A percentile compares a stretch with the other conserved stretches of the same genome.
phyloP scores from a whole-genome alignment of 2,888 invertebrate genomes.

The Drosophila rellima region DNA sequence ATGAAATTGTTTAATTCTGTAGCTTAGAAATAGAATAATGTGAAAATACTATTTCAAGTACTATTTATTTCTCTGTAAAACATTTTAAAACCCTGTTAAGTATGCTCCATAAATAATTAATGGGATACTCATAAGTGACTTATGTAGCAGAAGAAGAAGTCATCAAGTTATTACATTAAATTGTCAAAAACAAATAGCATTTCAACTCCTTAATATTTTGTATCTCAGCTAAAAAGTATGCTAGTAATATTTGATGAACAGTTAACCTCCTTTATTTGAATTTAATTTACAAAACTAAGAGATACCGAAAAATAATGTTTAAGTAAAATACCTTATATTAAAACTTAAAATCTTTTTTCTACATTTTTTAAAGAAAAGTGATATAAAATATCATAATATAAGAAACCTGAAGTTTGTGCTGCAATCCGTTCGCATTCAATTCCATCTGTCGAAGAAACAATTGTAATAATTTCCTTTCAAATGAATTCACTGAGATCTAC shows the following conservation, averaged over 20 bases:
- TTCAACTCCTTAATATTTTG: not conserved
- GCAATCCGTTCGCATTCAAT: not conserved
- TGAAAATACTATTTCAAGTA: not conserved
- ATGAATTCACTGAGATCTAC: slow-evolving; percentile 27
- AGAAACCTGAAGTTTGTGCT: not conserved
- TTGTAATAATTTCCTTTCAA: slow-evolving; percentile 19
- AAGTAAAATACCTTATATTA: too few species aligned
- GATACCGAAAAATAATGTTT: too few species aligned
- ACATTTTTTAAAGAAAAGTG: too few species aligned
- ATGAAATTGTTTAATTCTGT: slow-evolving; percentile 3
- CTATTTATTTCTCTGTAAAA: not conserved
- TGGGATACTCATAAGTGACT: too few species aligned
- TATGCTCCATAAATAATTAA: not conserved
- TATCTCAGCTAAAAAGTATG: not conserved
- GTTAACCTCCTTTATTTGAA: too few species aligned
- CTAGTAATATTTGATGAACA: not conserved
- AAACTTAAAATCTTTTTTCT: too few species aligned
- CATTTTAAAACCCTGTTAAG: not conserved
- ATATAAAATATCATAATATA: too few species aligned
- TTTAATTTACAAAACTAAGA: too few species aligned
- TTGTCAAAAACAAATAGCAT: too few species aligned
- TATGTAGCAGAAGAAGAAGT: not conserved
- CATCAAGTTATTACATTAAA: not conserved
- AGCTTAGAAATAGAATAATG: not conserved
- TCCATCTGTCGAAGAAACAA: not conserved